phyloP scores from a whole-genome alignment of 2,113 vertebrate species.

The Orycteropus afer region DNA sequence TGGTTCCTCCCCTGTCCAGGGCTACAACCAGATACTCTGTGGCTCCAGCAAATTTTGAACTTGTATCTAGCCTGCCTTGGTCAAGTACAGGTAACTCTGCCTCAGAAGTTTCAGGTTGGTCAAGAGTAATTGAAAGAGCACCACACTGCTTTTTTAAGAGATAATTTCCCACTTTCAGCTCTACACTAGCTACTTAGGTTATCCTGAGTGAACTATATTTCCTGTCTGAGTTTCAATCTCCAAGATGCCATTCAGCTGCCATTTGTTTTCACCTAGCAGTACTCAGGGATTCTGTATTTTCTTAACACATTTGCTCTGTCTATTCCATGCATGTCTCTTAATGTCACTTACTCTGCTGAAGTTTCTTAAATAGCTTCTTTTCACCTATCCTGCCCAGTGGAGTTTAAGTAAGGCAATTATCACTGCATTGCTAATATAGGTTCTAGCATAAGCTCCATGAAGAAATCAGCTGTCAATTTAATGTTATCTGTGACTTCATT shows the following conservation, averaged over 20 bases:
- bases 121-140: background rate
- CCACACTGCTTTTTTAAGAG: background rate
- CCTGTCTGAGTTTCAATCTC: background rate
- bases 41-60: background rate
- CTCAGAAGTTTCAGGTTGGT: background rate
- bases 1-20: background rate
- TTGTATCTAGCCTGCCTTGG: background rate
- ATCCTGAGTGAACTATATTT: background rate
- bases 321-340: background rate
- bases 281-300: background rate
- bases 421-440: background rate
- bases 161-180: background rate
- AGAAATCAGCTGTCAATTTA: background rate
- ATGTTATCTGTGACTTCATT: background rate
- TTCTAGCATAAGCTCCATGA: background rate
- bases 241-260: background rate
- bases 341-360: background rate
- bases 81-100: background rate
- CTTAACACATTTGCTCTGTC: background rate
- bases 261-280: background rate
- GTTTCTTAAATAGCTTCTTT: background rate
- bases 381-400: background rate
- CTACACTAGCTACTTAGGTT: background rate
- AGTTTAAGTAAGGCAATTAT: background rate
- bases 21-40: background rate